Base-by-base conservation (phyloP, 2,113 vertebrate genomes). In the Microtus richardsoni region DNA sequence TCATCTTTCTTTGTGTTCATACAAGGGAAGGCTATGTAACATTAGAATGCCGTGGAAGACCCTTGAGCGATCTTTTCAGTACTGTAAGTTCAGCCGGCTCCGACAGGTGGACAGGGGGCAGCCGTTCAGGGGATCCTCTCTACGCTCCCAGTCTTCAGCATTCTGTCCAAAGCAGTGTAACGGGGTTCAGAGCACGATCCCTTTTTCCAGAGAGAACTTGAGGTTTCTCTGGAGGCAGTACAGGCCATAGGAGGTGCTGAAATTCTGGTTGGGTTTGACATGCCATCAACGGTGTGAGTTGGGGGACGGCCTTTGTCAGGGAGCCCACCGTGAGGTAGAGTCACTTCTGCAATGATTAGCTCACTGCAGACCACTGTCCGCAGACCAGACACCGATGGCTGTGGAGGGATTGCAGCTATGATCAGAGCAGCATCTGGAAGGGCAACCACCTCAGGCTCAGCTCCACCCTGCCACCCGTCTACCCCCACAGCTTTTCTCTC, bases 41-140 rank as follows among this genome's bases (percentile, higher is more conserved):
- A 28, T 64, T 77, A 88, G 70, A 66, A 41, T 30, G 8, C 58
- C 4, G 7, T 4, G n/a, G 78, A 82, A 89, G 39, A 30, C 13
- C 21, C 22, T 66, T 39, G n/a, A 79, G n/a, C 7, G 2, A 28
- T 28, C 3, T 39, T 44, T n/a, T 58, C 12, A 24, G 28, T 24
- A 14, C 17, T 4, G 8, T n/a, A 41, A 44, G 41, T 54, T 75
- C 30, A 94, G 41, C 49, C 11, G 30, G 28, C 22, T 16, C 47
- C 3, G 60, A n/a, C 49, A 36, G 91, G 30, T 30, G 30, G 12
- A 12, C 0, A 0, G 41, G 0, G 0, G 2, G 1, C 2, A 24
- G 44, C 2, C 2, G 49, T 19, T 9, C 39, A 6, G 41, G 41
- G 30, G 21, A 30, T 14, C 13, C 14, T n/a, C 62, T 30, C 70